Evolutionary conservation across 1,140 invertebrate species (phyloP).

Genomic region (Atta texana): DNA sequence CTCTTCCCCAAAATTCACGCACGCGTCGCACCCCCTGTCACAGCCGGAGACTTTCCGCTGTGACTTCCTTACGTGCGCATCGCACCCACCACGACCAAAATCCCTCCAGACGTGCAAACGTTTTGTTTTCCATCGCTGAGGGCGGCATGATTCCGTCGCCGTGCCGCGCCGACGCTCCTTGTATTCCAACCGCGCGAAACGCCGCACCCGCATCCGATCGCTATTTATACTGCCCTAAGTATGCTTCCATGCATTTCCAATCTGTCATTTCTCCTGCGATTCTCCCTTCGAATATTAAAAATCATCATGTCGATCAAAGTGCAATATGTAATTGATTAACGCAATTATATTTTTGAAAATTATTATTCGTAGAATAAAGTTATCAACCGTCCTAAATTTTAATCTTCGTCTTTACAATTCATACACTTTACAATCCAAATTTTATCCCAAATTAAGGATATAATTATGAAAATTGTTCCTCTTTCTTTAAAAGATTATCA

Average conservation of each 20-base stretch:
- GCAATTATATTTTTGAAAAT: not conserved
- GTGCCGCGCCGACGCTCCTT: not conserved
- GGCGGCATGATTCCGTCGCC: not conserved
- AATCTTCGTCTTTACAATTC: too few relatives aligned
- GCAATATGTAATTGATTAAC: not conserved
- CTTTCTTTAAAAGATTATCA: not conserved
- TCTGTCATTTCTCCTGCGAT: not conserved
- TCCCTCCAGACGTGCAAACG: slow-evolving; percentile 48
- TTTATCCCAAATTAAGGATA: too few relatives aligned
- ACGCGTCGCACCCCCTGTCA: slow-evolving; percentile 47
- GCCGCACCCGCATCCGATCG: slow-evolving; percentile 46
- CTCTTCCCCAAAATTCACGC: slow-evolving; percentile 54
- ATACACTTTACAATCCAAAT: too few relatives aligned
- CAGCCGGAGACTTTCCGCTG: not conserved
- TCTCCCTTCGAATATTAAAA: not conserved
- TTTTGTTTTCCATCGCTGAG: slow-evolving; percentile 45
- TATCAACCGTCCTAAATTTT: too few relatives aligned
- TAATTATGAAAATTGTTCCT: too few relatives aligned
- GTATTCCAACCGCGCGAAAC: slow-evolving; percentile 33
- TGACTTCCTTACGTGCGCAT: slow-evolving; percentile 49
- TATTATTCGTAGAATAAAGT: not conserved
- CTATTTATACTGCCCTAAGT: slow-evolving; percentile 48
- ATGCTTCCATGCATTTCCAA: not conserved
- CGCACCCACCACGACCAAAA: slow-evolving; percentile 25
- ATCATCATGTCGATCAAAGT: not conserved